phyloP scores from a whole-genome alignment of 30 jellyfish, hydroid and myxozoan species.

The Aurelia aurita region DNA sequence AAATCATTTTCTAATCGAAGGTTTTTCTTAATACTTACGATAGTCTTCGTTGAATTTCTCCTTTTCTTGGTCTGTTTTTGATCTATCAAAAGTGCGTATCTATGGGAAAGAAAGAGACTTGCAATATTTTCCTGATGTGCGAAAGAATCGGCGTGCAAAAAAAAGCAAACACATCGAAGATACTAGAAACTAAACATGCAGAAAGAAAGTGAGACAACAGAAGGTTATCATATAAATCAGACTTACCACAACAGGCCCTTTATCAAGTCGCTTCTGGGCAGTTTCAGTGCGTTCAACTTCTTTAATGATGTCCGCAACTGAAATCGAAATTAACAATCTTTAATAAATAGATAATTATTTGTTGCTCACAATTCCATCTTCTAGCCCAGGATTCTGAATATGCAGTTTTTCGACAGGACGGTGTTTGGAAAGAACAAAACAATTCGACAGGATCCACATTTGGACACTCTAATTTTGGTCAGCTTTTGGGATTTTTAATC shows the following conservation, averaged over 20 bases:
- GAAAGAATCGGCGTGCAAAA: neutral
- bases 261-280: constrained; percentile 41
- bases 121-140: neutral
- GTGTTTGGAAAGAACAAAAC: no score
- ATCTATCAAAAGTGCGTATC: constrained; percentile 41
- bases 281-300: constrained; percentile 41
- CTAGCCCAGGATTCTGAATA: no score
- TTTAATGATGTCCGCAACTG: constrained; percentile 36
- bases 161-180: no score
- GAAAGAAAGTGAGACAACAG: no score
- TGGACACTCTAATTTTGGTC: no score
- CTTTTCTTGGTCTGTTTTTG: constrained; percentile 52
- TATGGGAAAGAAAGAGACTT: neutral
- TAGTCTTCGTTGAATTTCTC: constrained; percentile 23
- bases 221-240: no score
- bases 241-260: constrained; percentile 41
- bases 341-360: neutral
- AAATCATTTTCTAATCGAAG: no score
- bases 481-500: no score
- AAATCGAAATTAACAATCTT: neutral
- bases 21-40: constrained; percentile 15
- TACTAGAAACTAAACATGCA: no score
- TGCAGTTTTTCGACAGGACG: no score
- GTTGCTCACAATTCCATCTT: no score
- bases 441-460: no score